Base-by-base conservation (phyloP, 37 sponge, comb jelly and placozoan species). In the Ephydatia muelleri region DNA sequence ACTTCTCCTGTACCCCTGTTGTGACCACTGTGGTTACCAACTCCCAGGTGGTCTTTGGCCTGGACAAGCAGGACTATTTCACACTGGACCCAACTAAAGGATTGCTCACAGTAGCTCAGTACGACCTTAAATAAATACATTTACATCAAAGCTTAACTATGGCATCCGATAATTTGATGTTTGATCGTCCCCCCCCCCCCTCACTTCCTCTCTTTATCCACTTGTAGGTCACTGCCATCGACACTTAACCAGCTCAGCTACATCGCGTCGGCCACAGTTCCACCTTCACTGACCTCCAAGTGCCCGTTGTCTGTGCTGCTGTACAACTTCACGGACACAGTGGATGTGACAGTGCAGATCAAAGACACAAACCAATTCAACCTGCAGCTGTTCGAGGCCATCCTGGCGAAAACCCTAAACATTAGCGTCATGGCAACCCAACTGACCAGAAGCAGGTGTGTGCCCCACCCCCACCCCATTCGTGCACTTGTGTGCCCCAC, bases 11-110 rank as follows among this genome's bases (percentile, higher is more conserved):
- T 21, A 21, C 19, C 16, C 57, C 57, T 16, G 57, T 21, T 57
- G 57, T 57, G 19, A 16, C 57, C 19, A 21, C 57, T 57, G 57
- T 14, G 43, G 43, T 9, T 57, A 1, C 6, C 57, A 57, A 14
- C 1, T 14, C 57, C 19, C 6, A 57, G 57, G 57, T 57, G 57
- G 16, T 1, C 57, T 57, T 16, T 57, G 57, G 19, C 57, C 16
- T 57, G 0, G 57, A 57, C 57, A 57, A 14, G 19, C 57, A 73
- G 0, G 27, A 38, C 30, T 33, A 79, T 29, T 83, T 93, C 25
- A 37, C 19, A 13, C 82, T 93, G 21, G 30, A 92, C 67, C 0
- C 70, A 6, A n/a, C 35, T 26, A 78, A 80, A 38, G 92, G 92
- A 68, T 14, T 13, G 57, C 57, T 57, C 1, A 57, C 57, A 14